Base-by-base conservation (phyloP, 2,888 invertebrate species). In the Agonopterix heracliana region DNA sequence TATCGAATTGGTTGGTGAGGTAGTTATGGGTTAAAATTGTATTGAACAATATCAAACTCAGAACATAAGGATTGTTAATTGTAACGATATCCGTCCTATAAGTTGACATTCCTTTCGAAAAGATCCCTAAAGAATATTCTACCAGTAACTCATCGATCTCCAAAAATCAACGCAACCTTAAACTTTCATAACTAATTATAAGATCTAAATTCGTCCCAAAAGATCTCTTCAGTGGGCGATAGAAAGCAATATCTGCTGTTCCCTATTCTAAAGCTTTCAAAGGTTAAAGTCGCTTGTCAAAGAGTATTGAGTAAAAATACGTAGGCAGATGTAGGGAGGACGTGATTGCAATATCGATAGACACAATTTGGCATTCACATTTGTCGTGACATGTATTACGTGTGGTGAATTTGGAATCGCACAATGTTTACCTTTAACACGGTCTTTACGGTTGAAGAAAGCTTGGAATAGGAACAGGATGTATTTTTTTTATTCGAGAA, bases 341-440 rank as follows among this genome's bases (percentile, higher is more conserved):
- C 78, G 76, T 78, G 79, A 64, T 54, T 47, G 36, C 53, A 68
- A 74, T 77, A 68, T 79, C 76, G 78, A 78, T 71, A 63, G 45
- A 56, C 56, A 55, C 3, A 67, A 67, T 69, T 59, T 57, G 38
- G 63, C 14, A 55, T 63, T 63, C 67, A 59, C 56, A 62, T 64
- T 57, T 64, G 45, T 46, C 38, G 61, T 66, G 74, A 70, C 78
- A 74, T 62, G 67, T 59, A 71, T 71, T 69, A 58, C 75, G 75
- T 74, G 78, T 57, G 42, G 48, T 11, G 77, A 77, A 74, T 79
- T 50, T 53, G 54, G 49, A 64, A 63, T 64, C 45, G 48, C 38
- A 14, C 46, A 48, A 46, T 41, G 46, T 49, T 46, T 53, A 49
- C 47, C 47, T 42, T 36, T 54, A 48, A 50, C 47, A 46, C 49